Evolutionary conservation across 2,797 vertebrate genomes (phyloP), one percentile per base, ranked within the genome.

Genomic region (Oreortyx pictus): DNA sequence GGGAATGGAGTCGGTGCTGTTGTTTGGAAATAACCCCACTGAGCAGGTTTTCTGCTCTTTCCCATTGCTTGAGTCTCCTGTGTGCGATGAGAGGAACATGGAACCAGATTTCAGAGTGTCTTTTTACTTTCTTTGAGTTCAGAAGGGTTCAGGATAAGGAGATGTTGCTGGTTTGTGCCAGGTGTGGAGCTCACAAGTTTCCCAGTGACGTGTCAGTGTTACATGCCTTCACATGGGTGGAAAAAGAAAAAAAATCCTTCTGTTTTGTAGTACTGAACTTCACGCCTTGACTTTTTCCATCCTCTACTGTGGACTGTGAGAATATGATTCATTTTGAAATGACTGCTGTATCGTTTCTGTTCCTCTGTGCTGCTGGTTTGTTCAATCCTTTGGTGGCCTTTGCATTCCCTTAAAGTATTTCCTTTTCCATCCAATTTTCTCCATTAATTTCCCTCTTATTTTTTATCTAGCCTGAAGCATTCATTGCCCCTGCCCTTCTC

Each of bases 391-490:
- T 49, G 56, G 50, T 94, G 56, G 66, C 73, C 67, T 79, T 89
- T 82, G 52, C 77, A 17, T 68, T 23, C 77, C 82, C 64, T 82
- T 84, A 86, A 94, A 89, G 50, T 50, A 74, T 50, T 95, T 95
- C 82, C 86, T 83, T 61, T 92, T 81, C 56, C 41, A 14, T 78
- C n/a, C 24, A 7, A 65, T 76, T 89, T 65, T 61, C 68, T 71
- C 41, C 77, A 11, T 77, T 78, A 62, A 65, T 90, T 88, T 94
- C 65, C 78, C 67, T 81, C 88, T 75, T 70, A 46, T 56, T 93
- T 80, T 95, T 95, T 90, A 92, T 91, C 90, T 89, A 24, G 7
- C 52, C 65, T 37, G 75, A 37, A 92, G 88, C 70, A 84, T 82
- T 82, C 82, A 84, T 88, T 73, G 74, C 70, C 25, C 49, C 87